phyloP scores from a whole-genome alignment of 1,140 invertebrate species.

The Euwallacea similis region DNA sequence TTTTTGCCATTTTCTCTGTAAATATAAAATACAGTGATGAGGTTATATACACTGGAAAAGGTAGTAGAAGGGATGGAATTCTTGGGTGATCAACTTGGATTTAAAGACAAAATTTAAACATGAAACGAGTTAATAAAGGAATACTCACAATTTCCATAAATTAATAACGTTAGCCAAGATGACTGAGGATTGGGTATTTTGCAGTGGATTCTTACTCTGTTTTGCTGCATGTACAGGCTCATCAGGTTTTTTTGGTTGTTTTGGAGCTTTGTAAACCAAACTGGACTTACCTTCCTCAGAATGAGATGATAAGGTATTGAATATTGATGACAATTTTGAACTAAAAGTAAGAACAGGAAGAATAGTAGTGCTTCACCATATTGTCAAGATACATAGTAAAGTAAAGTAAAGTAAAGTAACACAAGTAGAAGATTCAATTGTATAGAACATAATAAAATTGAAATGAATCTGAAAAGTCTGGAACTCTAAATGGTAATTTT shows the following conservation, averaged over 20 bases:
- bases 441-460: no score
- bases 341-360: constrained; percentile 12
- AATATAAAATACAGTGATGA: not conserved
- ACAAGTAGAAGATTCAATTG: not conserved
- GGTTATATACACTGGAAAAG: no score
- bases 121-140: not conserved
- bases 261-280: constrained; percentile 36
- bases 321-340: constrained; percentile 31
- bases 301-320: not conserved
- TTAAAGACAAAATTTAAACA: no score
- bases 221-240: not conserved
- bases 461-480: no score
- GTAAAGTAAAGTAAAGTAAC: no score
- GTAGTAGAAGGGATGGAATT: no score
- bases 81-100: no score
- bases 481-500: no score
- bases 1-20: constrained; percentile 27
- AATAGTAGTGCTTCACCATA: not conserved
- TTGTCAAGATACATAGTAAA: constrained; percentile 1
- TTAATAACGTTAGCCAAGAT: constrained; percentile 25
- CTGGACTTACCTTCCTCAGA: constrained; percentile 12
- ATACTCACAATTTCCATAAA: constrained; percentile 33
- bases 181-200: constrained; percentile 17
- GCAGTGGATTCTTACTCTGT: no score
- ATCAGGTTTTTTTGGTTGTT: constrained; percentile 29